Evolutionary conservation across 1,140 invertebrate genomes (phyloP).

Genomic region (Drosophila guanche): DNA sequence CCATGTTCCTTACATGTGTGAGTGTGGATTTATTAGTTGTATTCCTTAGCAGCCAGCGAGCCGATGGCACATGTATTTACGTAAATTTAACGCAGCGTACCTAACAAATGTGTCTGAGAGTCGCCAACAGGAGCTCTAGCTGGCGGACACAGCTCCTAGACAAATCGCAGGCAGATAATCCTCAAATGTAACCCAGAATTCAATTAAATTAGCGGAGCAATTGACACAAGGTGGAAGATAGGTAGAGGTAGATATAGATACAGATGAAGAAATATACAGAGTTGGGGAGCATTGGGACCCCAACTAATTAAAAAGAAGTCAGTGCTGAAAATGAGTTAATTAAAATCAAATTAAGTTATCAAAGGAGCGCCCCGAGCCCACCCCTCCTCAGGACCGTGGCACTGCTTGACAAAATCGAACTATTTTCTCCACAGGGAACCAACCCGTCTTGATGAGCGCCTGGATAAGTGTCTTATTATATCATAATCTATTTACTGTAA

Average conservation of each 20-base stretch:
- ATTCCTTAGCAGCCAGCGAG: slow-evolving; percentile 51
- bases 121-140: slow-evolving; percentile 8
- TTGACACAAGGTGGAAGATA: slow-evolving; percentile 22
- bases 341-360: slow-evolving; percentile 79
- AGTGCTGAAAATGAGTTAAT: slow-evolving; percentile 75
- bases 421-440: no score
- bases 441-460: no score
- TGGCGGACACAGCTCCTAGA: slow-evolving; percentile 1
- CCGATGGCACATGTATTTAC: slow-evolving; percentile 68
- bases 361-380: slow-evolving; percentile 64
- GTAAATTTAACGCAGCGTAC: slow-evolving; percentile 43
- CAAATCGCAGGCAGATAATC: not conserved
- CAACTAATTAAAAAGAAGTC: slow-evolving; percentile 69
- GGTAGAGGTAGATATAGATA: slow-evolving; percentile 24
- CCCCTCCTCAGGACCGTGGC: slow-evolving; percentile 53
- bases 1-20: slow-evolving; percentile 7
- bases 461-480: no score
- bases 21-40: slow-evolving; percentile 19
- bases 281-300: not conserved
- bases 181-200: slow-evolving; percentile 58
- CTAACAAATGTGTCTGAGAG: slow-evolving; percentile 24
- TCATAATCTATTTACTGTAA: no score
- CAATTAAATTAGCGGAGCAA: slow-evolving; percentile 50
- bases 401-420: slow-evolving; percentile 4
- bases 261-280: slow-evolving; percentile 5